Conservation (phyloP, 1,140 invertebrate genomes). For the Anagrus nilaparvatae region DNA sequence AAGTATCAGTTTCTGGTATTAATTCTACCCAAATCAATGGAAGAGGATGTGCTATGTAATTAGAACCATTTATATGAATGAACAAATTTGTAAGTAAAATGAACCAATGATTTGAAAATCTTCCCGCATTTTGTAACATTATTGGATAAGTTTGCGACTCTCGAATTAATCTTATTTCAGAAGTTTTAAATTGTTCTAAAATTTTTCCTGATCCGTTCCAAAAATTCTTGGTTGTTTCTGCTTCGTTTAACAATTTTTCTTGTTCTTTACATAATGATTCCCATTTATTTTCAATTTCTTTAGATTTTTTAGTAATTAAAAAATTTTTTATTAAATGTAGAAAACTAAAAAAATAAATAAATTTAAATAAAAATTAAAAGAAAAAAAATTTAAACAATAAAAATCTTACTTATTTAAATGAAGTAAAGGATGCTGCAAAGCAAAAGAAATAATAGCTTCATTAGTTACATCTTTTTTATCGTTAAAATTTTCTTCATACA, state of each 20-base stretch:
- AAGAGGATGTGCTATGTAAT: constrained; percentile 53
- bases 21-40: constrained; percentile 71
- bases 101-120: constrained; percentile 65
- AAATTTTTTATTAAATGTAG: too few species aligned
- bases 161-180: constrained; percentile 61
- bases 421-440: constrained; percentile 49
- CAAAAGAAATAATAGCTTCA: constrained; percentile 46
- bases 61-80: constrained; percentile 56
- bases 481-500: constrained; percentile 48
- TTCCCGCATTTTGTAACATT: constrained; percentile 53
- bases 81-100: constrained; percentile 65
- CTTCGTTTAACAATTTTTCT: constrained; percentile 51
- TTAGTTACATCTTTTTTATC: constrained; percentile 41
- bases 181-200: constrained; percentile 53
- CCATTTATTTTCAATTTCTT: constrained; percentile 45
- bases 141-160: constrained; percentile 65
- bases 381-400: constrained; percentile 4
- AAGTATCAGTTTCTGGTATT: constrained; percentile 43
- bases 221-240: constrained; percentile 61
- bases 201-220: constrained; percentile 63
- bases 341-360: constrained; percentile 2
- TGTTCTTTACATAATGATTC: constrained; percentile 50
- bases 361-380: background rate
- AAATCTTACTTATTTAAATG: constrained; percentile 46
- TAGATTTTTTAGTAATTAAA: constrained; percentile 26